Conservation (phyloP, 2,113 vertebrate species). For the Melierax canorus region DNA sequence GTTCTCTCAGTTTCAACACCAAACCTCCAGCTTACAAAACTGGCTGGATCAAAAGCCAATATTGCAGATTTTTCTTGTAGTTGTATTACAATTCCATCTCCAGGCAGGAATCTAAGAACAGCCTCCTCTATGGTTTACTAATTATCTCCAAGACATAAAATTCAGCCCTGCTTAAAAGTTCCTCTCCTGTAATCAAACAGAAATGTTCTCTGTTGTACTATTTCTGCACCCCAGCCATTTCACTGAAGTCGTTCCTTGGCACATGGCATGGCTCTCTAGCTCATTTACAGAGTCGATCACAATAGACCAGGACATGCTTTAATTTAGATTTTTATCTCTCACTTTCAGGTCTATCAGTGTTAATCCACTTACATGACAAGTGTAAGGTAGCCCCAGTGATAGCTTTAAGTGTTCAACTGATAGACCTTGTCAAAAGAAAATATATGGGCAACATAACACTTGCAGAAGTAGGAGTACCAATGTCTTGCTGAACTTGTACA, state of each 20-base stretch:
- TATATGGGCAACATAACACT: fast-evolving
- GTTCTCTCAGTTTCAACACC: neutral
- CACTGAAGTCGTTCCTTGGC: neutral
- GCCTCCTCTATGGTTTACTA: neutral
- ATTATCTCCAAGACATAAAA: neutral
- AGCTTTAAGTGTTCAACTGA: neutral
- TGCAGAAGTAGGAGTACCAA: neutral
- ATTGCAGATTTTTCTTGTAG: neutral
- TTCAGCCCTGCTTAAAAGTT: neutral
- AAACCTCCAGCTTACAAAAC: neutral
- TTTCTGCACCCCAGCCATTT: neutral
- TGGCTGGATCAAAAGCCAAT: neutral
- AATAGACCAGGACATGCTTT: neutral
- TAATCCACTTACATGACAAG: neutral
- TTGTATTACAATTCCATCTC: neutral
- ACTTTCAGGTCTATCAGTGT: neutral
- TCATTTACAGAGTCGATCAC: neutral
- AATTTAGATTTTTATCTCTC: neutral
- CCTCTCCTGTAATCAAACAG: neutral
- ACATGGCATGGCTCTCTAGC: neutral
- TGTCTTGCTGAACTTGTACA: neutral
- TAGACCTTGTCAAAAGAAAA: neutral
- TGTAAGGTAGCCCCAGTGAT: neutral
- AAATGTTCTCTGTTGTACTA: neutral
- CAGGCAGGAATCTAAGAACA: neutral